Evolutionary conservation across 2,113 vertebrate species (phyloP), one percentile per base, ranked within the genome.

Genomic region (Synchiropus splendidus): DNA sequence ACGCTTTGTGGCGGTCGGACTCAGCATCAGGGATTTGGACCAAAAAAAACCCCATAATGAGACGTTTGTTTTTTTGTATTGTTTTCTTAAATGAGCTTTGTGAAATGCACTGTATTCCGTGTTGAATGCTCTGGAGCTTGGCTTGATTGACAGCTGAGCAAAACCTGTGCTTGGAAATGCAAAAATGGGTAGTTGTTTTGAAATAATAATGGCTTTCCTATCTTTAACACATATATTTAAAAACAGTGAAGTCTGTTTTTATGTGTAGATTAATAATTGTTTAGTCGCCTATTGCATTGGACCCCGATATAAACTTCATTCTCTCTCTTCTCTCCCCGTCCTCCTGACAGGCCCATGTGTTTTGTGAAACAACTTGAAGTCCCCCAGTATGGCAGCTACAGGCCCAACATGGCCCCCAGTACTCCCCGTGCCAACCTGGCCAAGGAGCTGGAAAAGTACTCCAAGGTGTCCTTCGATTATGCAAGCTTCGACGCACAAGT

Each of bases 401-500:
- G 90, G 66, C 89, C 92, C 71, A 92, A 81, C 45, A 84, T 90
- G 82, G 85, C 87, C 17, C 89, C 94, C 10, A 48, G 85, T 70
- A 97, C 93, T 1, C 92, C 94, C 12, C 88, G 92, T 36, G 93
- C 93, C 81, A 97, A 91, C 86, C 80, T 98, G 84, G 92, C 94
- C 79, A 95, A 90, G 89, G 95, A 98, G 79, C 86, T 98, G 82
- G 95, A 98, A 85, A 99, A 97, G 63, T 96, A 98, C 87, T 96
- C 94, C 84, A 97, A 99, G 86, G 92, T 94, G 80, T 94, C 92
- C 82, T 99, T 98, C 55, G 95, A 99, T 89, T 97, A 99, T 88
- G 92, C 95, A 85, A 98, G 93, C 89, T 99, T 99, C 58, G 95
- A 99, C 51, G 94, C 92, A 77, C 94, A 97, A 87, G 95, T 98